Conservation (phyloP, 2,797 vertebrate genomes). For the Monodelphis domestica region DNA sequence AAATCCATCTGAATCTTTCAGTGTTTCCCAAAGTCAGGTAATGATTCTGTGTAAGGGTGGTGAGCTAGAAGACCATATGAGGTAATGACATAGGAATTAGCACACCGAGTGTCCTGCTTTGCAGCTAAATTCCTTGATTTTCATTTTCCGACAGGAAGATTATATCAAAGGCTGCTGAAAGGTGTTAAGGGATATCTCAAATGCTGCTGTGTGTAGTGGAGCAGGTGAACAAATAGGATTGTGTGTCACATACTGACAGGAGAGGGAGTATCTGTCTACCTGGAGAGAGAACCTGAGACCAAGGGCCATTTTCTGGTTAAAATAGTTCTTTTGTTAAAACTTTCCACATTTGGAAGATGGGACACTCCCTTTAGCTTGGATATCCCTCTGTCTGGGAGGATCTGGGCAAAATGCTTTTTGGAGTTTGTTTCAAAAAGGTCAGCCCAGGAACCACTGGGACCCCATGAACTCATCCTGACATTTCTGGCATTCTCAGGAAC, state of each 20-base stretch:
- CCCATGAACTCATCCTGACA: conserved; percentile 73
- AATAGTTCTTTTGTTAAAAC: conserved; percentile 59
- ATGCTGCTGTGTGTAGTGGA: background rate
- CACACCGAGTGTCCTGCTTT: background rate
- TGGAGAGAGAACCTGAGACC: conserved; percentile 1
- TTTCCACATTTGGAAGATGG: conserved; percentile 54
- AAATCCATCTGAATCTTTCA: background rate
- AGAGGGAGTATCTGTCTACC: conserved; percentile 38
- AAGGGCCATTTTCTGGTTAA: conserved; percentile 46
- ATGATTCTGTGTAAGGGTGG: background rate
- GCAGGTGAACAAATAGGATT: conserved; percentile 55
- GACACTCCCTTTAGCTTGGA: conserved; percentile 54
- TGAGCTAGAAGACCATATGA: background rate
- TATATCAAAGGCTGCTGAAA: conserved; percentile 29
- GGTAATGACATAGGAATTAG: conserved; percentile 52
- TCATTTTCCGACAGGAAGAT: conserved; percentile 64
- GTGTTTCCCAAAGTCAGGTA: conserved; percentile 37
- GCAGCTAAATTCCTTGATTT: conserved; percentile 21
- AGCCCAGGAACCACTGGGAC: conserved; percentile 73
- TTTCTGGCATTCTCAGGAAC: conserved; percentile 64
- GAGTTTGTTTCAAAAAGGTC: conserved; percentile 79
- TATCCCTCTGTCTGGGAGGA: conserved; percentile 60
- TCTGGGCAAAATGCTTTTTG: conserved; percentile 67
- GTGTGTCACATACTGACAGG: conserved; percentile 50
- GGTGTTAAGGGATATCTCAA: conserved; percentile 40